Percentiles rank a stretch among this genome's conserved stretches.
These are phyloP conservation scores for Smutsia gigantea DNA, from an alignment of 2,797 vertebrate genomes.

Conservation along the genomic window DNA sequence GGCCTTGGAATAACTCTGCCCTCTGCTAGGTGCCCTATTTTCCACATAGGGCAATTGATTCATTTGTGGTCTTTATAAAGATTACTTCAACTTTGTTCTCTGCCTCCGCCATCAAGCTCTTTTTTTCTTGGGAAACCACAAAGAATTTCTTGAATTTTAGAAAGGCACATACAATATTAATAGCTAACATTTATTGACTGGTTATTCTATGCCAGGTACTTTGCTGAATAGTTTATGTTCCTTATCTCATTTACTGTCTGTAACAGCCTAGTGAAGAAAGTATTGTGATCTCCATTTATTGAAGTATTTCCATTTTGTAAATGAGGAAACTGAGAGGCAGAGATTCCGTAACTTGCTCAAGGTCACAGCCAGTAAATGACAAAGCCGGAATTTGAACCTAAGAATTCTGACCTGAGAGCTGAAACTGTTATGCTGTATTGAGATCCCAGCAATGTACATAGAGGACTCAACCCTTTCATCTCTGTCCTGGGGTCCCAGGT, in stretches of 20 bases:
- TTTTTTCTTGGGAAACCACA: conserved; percentile 58
- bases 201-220: conserved; percentile 43
- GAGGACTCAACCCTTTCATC: background rate
- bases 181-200: conserved; percentile 59
- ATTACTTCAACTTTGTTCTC: conserved; percentile 40
- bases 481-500: background rate
- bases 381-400: conserved; percentile 11
- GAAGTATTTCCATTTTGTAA: conserved; percentile 49
- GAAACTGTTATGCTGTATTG: background rate
- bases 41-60: conserved; percentile 9
- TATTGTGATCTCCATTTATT: conserved; percentile 13
- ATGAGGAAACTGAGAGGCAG: conserved; percentile 23
- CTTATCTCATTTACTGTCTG: background rate
- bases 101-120: background rate
- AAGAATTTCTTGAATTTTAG: conserved; percentile 46
- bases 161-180: conserved; percentile 51
- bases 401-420: background rate
- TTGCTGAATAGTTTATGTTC: conserved; percentile 42
- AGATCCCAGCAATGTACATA: background rate
- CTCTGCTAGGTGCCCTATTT: conserved; percentile 18
- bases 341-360: conserved; percentile 30
- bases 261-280: background rate
- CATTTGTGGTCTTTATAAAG: conserved; percentile 27
- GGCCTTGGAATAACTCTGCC: background rate
- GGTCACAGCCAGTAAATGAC: conserved; percentile 11